phyloP scores from a whole-genome alignment of 2,113 vertebrate species.

The Mormyrus lacerda region DNA sequence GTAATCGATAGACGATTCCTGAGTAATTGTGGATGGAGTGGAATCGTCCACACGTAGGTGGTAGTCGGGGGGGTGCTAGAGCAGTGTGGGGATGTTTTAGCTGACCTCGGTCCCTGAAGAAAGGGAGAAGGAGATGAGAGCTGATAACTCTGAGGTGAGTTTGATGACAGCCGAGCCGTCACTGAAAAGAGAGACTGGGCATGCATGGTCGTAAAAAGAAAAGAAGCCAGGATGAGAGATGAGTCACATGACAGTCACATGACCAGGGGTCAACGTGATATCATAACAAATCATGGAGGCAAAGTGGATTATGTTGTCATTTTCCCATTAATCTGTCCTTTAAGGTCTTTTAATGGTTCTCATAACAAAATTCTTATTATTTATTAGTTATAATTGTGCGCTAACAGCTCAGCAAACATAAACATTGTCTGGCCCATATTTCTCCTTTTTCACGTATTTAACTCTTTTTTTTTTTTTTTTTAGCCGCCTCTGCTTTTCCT shows the following conservation, averaged over 20 bases:
- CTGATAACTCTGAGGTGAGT: not conserved
- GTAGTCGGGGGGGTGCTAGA: not conserved
- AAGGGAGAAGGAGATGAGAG: not conserved
- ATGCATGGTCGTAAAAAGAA: not conserved
- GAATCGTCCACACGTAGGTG: not conserved
- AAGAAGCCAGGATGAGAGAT: not conserved
- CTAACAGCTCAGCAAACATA: not conserved
- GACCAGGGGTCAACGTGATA: not conserved
- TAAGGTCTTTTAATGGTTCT: not conserved
- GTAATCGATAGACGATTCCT: not conserved
- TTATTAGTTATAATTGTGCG: not conserved
- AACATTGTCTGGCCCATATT: not conserved
- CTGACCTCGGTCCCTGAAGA: not conserved
- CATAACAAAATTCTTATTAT: not conserved
- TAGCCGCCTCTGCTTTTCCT: not conserved
- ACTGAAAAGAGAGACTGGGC: not conserved
- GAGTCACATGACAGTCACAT: not conserved
- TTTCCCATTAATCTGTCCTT: not conserved
- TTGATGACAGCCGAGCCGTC: not conserved
- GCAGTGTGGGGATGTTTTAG: not conserved
- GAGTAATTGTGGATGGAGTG: not conserved
- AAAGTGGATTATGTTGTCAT: not conserved
- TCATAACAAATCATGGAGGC: not conserved
- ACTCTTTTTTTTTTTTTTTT: not conserved
- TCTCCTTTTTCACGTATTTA: not conserved